A percentile compares a stretch with the other conserved stretches of the same genome.
Conservation (phyloP, 2,113 vertebrate genomes). For the Sclerurus mexicanus region DNA sequence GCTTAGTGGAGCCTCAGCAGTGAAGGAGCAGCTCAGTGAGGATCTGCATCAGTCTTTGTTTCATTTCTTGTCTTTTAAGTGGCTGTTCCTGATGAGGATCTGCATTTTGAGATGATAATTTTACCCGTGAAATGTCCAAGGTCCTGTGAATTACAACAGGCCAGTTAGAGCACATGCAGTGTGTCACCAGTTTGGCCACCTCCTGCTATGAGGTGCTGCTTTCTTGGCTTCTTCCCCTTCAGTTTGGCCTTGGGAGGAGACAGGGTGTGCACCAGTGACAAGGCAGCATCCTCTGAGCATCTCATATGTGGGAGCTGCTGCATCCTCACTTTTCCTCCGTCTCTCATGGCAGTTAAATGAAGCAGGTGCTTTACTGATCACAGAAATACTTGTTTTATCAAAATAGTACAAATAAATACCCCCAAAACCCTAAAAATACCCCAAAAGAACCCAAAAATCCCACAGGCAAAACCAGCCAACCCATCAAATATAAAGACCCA, state of each 20-base stretch:
- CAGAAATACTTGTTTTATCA: not conserved
- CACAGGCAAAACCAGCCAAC: not conserved
- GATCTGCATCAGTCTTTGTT: not conserved
- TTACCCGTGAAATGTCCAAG: rapidly evolving
- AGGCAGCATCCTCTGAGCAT: not conserved
- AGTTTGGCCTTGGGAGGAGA: not conserved
- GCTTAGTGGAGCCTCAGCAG: not conserved
- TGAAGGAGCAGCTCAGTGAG: not conserved
- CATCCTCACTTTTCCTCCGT: not conserved
- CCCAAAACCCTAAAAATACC: not conserved
- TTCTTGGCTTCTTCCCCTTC: not conserved
- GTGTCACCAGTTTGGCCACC: not conserved
- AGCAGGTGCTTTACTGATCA: not conserved
- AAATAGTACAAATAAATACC: not conserved
- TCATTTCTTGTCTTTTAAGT: not conserved
- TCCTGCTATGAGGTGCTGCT: not conserved
- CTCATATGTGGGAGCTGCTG: not conserved
- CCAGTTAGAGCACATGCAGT: rapidly evolving
- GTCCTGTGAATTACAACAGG: not conserved
- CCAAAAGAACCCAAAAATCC: not conserved
- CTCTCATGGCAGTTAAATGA: rapidly evolving
- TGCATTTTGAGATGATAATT: not conserved
- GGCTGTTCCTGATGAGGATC: not conserved
- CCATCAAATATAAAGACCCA: not conserved
- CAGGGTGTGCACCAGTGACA: not conserved